A percentile compares a stretch with the other conserved stretches of the same genome.
These are phyloP conservation scores for Oryzias javanicus DNA, from an alignment of 2,113 vertebrate genomes.

Conservation along the genomic window DNA sequence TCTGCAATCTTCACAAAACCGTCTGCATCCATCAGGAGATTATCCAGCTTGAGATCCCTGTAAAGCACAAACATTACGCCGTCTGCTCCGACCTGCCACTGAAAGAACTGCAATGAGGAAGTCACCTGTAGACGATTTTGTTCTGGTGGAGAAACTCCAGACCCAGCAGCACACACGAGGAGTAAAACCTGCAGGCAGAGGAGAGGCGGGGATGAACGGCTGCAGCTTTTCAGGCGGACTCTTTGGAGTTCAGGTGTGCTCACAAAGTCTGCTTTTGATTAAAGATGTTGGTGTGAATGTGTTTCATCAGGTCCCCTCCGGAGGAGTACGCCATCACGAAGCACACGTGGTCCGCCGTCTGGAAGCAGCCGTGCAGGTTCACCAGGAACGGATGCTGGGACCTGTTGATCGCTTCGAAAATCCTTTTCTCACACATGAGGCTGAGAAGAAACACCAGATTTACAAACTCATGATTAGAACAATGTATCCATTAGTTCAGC, in stretches of 20 bases:
- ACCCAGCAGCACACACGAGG: constrained; percentile 90
- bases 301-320: constrained; percentile 95
- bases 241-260: constrained; percentile 24
- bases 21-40: constrained; percentile 89
- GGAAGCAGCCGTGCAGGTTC: constrained; percentile 91
- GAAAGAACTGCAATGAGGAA: not conserved
- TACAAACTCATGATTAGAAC: too few species aligned
- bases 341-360: constrained; percentile 88
- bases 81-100: not conserved
- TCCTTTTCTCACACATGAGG: constrained; percentile 91
- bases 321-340: constrained; percentile 94
- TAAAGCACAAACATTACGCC: constrained; percentile 19
- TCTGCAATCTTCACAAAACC: constrained; percentile 94
- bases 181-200: constrained; percentile 83
- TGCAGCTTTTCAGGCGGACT: constrained; percentile 70
- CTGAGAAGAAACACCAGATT: constrained; percentile 61
- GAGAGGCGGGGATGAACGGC: not conserved
- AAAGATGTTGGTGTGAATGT: constrained; percentile 88
- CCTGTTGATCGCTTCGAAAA: constrained; percentile 87
- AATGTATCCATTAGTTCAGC: too few species aligned
- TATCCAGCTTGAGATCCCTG: constrained; percentile 95
- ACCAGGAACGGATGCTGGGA: constrained; percentile 90
- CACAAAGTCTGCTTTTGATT: constrained; percentile 81
- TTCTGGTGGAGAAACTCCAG: constrained; percentile 92
- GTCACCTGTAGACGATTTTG: constrained; percentile 92